Base-by-base conservation (phyloP, 2,888 invertebrate genomes). In the Molorchus minor region DNA sequence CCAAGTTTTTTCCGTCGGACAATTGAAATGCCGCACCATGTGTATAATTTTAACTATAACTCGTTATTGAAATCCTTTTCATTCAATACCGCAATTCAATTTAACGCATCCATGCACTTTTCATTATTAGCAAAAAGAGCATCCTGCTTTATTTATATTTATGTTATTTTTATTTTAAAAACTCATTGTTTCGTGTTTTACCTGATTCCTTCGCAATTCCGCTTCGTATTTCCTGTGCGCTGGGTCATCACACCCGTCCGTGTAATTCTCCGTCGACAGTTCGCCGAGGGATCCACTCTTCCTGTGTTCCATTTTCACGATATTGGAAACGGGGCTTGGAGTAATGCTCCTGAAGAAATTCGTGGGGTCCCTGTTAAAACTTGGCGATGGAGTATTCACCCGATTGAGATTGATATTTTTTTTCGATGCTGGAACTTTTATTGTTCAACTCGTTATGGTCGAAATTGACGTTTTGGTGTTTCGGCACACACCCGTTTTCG, bases 311-410 rank as follows among this genome's bases (percentile, higher is more conserved):
- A 70, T 56, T 64, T 74, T 72, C 60, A 70, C 66, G 17, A 62
- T 43, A 20, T 70, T 70, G 5, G 73, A 67, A 13, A 73, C 68
- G 3, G 80, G 79, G 64, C 76, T 78, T 1, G 81, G 78, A 0
- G 80, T 80, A 10, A 77, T 67, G 58, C 80, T 81, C 58, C 80
- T 67, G 45, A 72, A 60, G 36, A 62, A 59, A 30, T 54, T 55
- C 1, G 82, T 82, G 0, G 83, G 83, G 70, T 84, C 83, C 13
- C 84, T 79, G 74, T 84, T 83, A 67, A 82, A 84, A 17, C 82
- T 82, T 0, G 84, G 84, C 64, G 84, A 84, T 1, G 84, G 84
- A 3, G 80, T 75, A 17, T 81, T 79, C 16, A 80, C 77, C 40
- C 80, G 78, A 49, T 77, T 78, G 3, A 77, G 66, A 62, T 79